Conservation (phyloP, 2,888 invertebrate species). For the Prenolepis imparis region DNA sequence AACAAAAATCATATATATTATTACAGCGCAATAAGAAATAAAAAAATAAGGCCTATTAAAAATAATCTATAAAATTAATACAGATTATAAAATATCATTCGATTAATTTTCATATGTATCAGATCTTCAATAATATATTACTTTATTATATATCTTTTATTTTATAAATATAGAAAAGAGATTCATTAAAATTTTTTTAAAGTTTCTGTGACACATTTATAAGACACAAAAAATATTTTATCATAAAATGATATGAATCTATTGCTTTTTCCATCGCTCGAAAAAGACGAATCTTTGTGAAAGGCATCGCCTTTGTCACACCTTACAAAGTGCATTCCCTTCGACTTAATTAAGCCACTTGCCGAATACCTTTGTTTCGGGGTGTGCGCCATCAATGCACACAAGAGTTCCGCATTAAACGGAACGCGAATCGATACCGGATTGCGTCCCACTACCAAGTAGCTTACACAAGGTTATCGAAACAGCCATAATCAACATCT, state of each 20-base stretch:
- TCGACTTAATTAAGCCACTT: conserved; percentile 31
- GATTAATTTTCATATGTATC: background rate
- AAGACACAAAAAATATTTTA: background rate
- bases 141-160: background rate
- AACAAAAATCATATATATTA: background rate
- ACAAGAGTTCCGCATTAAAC: conserved; percentile 37
- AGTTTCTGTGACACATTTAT: background rate
- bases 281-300: background rate
- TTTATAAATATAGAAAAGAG: background rate
- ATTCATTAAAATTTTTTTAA: background rate
- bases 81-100: background rate
- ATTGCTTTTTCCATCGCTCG: background rate
- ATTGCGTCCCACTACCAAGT: conserved; percentile 51
- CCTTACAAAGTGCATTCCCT: background rate
- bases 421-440: conserved; percentile 62
- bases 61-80: background rate
- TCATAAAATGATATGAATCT: background rate
- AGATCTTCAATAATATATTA: background rate
- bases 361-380: background rate
- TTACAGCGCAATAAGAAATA: background rate
- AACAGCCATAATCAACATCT: conserved; percentile 40
- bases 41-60: background rate
- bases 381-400: background rate
- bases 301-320: background rate
- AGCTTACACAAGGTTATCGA: conserved; percentile 44